Evolutionary conservation across 2,888 invertebrate species (phyloP).

Genomic region (Brachyptera risi): DNA sequence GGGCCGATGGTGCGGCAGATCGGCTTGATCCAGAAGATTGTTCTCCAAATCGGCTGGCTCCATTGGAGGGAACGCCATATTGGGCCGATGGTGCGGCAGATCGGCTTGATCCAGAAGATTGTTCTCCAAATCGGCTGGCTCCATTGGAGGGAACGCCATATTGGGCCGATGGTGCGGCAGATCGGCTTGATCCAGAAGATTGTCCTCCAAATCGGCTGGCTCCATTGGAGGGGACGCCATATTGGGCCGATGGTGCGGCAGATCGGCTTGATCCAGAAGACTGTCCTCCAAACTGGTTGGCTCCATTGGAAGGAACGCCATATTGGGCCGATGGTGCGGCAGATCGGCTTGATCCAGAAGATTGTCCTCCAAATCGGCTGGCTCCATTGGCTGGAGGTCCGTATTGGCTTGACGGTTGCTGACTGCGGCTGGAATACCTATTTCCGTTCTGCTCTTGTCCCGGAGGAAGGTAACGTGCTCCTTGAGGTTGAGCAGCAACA

Average conservation of each 20-base stretch:
- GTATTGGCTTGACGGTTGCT: neutral
- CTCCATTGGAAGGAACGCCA: constrained; percentile 35
- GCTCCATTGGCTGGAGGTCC: neutral
- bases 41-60: constrained; percentile 16
- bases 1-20: constrained; percentile 37
- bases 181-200: too few relatives aligned
- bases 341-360: too few relatives aligned
- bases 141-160: neutral
- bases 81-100: constrained; percentile 37
- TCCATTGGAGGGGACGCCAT: constrained; percentile 36
- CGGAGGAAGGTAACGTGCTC: constrained; percentile 3
- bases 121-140: neutral
- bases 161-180: neutral
- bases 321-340: constrained; percentile 39
- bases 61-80: constrained; percentile 38
- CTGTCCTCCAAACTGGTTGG: constrained; percentile 18
- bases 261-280: too few relatives aligned
- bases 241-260: constrained; percentile 38
- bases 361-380: constrained; percentile 7
- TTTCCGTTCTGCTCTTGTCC: neutral
- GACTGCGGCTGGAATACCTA: neutral
- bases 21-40: too few relatives aligned
- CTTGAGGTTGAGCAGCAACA: neutral
- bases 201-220: constrained; percentile 11
- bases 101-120: too few relatives aligned